Percentiles rank a stretch among this genome's conserved stretches.
Evolutionary conservation across 1,140 invertebrate genomes (phyloP).

Genomic region (Pseudomyrmex concolor): DNA sequence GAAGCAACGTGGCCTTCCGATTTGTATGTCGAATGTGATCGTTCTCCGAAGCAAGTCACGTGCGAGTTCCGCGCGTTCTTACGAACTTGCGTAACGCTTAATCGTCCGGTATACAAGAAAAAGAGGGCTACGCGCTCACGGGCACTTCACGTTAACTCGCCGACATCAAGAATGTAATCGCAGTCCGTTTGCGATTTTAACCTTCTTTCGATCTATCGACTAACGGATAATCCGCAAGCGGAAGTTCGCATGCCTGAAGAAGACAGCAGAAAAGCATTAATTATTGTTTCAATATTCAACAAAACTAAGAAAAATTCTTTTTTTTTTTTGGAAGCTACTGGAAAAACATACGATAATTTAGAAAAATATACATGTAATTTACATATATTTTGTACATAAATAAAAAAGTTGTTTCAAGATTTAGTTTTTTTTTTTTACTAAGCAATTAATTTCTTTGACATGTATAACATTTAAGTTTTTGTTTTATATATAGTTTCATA

Average conservation of each 20-base stretch:
- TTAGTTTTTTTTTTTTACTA: too few species aligned
- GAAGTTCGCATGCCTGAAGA: neutral
- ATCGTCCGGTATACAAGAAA: slow-evolving; percentile 60
- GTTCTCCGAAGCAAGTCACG: slow-evolving; percentile 70
- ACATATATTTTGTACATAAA: too few species aligned
- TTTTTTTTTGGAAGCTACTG: slow-evolving; percentile 27
- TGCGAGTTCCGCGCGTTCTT: slow-evolving; percentile 71
- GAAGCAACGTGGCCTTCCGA: neutral
- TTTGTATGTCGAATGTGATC: slow-evolving; percentile 43
- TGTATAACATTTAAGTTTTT: too few species aligned
- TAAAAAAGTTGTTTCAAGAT: too few species aligned
- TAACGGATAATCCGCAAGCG: neutral
- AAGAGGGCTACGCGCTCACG: slow-evolving; percentile 45
- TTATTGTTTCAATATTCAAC: slow-evolving; percentile 22
- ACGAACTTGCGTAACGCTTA: slow-evolving; percentile 67
- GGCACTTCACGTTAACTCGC: slow-evolving; percentile 29
- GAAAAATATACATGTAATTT: too few species aligned
- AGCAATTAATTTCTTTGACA: too few species aligned
- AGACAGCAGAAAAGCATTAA: neutral
- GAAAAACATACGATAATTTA: too few species aligned
- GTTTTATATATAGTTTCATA: too few species aligned
- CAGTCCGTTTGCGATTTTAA: neutral
- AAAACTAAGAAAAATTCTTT: slow-evolving; percentile 25
- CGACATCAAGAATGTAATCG: slow-evolving; percentile 29
- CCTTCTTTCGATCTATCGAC: slow-evolving; percentile 17